phyloP scores from a whole-genome alignment of 2,888 invertebrate genomes.

The Bibio marci region DNA sequence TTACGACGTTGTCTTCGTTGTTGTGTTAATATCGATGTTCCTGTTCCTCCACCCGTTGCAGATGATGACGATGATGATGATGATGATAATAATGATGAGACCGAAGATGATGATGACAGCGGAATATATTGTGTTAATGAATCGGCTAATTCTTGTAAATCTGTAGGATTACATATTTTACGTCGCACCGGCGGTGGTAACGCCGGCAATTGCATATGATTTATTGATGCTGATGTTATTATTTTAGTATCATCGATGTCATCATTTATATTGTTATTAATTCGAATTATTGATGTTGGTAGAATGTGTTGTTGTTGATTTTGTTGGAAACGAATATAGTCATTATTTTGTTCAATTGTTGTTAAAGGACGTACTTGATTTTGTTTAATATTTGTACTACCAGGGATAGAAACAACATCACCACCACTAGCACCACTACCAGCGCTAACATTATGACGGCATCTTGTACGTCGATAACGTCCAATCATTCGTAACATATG shows the following conservation, averaged over 20 bases:
- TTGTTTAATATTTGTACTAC: slow-evolving; percentile 18
- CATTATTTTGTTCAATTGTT: slow-evolving; percentile 6
- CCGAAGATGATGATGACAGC: slow-evolving; percentile 16
- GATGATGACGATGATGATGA: slow-evolving; percentile 10
- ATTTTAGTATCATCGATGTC: slow-evolving; percentile 11
- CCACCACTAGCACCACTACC: too few species aligned
- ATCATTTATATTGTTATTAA: slow-evolving; percentile 9
- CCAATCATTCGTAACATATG: slow-evolving; percentile 27
- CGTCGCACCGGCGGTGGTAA: slow-evolving; percentile 32
- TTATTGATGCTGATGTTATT: slow-evolving; percentile 11
- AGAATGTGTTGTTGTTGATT: slow-evolving; percentile 12
- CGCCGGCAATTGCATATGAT: slow-evolving; percentile 21
- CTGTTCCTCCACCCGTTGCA: background rate
- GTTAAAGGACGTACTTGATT: slow-evolving; percentile 27
- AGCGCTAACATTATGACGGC: slow-evolving; percentile 15
- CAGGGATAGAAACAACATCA: slow-evolving; percentile 2
- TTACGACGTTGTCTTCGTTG: slow-evolving; percentile 26
- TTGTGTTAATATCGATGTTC: slow-evolving; percentile 13
- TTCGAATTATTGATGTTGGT: slow-evolving; percentile 25
- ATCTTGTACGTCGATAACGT: slow-evolving; percentile 24
- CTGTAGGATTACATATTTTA: slow-evolving; percentile 31
- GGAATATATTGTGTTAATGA: slow-evolving; percentile 26
- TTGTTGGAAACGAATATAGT: slow-evolving; percentile 5
- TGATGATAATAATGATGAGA: slow-evolving; percentile 1
- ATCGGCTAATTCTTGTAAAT: slow-evolving; percentile 37